These are phyloP conservation scores for Carettochelys insculpta DNA, from an alignment of 2,113 vertebrate genomes.

Conservation along the genomic window DNA sequence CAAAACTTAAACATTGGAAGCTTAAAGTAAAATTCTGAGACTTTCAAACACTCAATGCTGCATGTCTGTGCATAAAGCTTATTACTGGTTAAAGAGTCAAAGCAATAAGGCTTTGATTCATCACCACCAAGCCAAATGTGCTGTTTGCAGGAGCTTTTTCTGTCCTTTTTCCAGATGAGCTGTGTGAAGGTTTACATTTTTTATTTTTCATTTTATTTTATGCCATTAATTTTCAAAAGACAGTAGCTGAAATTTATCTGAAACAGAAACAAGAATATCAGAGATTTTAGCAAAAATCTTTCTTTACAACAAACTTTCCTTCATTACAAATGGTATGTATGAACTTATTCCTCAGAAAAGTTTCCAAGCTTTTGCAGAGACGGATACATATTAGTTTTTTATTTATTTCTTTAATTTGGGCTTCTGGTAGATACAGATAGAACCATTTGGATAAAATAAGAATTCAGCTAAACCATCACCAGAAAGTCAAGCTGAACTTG, in stretches of 20 bases:
- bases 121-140: neutral
- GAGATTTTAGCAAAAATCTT: neutral
- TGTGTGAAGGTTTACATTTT: slow-evolving; percentile 34
- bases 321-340: neutral
- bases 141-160: slow-evolving; percentile 32
- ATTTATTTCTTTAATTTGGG: neutral
- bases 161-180: neutral
- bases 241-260: neutral
- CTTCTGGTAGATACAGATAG: neutral
- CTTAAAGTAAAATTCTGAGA: neutral
- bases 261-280: neutral
- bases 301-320: neutral
- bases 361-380: neutral
- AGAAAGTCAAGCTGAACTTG: neutral
- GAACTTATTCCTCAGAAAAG: neutral
- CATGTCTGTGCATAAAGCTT: neutral
- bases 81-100: neutral
- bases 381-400: neutral
- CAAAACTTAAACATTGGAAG: neutral
- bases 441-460: neutral
- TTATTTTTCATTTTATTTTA: slow-evolving; percentile 1
- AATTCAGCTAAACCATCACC: neutral
- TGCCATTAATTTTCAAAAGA: neutral
- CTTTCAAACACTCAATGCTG: neutral
- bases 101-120: neutral